phyloP scores from a whole-genome alignment of 2,888 invertebrate genomes.

The Drosophila algonquin region DNA sequence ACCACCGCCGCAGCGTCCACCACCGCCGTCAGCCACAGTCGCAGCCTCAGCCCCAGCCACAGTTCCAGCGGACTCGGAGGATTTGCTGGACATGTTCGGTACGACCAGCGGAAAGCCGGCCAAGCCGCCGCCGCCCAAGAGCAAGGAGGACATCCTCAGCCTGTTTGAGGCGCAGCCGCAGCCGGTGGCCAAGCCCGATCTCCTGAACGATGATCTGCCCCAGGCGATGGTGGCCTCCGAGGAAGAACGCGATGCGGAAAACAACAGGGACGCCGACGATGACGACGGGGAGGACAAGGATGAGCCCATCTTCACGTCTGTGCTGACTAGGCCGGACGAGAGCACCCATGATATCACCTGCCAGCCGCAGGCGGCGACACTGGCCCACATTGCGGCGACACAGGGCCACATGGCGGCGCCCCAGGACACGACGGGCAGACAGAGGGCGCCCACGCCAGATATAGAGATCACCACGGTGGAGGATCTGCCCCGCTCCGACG shows the following conservation, averaged over 20 bases:
- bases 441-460: conserved; percentile 83
- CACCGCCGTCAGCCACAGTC: conserved; percentile 64
- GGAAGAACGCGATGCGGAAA: background rate
- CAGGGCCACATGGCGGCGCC: conserved; percentile 77
- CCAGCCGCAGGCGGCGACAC: conserved; percentile 82
- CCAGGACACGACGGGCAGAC: conserved; percentile 63
- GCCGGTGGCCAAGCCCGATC: conserved; percentile 84
- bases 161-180: conserved; percentile 84
- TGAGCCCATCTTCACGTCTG: conserved; percentile 80
- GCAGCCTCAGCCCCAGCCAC: conserved; percentile 40
- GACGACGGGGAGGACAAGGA: conserved; percentile 42
- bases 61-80: conserved; percentile 81
- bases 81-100: conserved; percentile 86
- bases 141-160: conserved; percentile 87
- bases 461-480: conserved; percentile 84
- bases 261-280: conserved; percentile 21
- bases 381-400: conserved; percentile 73
- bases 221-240: conserved; percentile 54
- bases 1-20: conserved; percentile 77
- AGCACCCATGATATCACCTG: conserved; percentile 81
- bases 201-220: conserved; percentile 86
- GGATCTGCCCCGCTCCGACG: conserved; percentile 83
- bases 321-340: conserved; percentile 82
- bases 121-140: conserved; percentile 85
- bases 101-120: conserved; percentile 83